Evolutionary conservation across 1,140 invertebrate genomes (phyloP), one percentile per base, ranked within the genome.

Genomic region (Tetramorium alpestre): DNA sequence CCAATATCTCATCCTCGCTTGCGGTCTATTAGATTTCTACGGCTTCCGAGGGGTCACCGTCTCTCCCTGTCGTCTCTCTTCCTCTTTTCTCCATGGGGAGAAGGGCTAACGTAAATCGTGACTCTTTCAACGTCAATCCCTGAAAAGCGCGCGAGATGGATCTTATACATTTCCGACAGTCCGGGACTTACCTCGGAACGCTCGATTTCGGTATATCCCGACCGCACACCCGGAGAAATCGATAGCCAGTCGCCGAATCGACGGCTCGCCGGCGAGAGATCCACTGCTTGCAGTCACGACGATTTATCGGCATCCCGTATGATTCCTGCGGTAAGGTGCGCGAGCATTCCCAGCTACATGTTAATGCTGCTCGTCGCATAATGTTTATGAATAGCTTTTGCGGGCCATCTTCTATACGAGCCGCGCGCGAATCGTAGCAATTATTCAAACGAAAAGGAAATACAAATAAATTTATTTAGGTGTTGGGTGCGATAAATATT

Each of bases 21-120:
- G 91, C 86, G 90, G 91, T 94, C 92, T 94, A 94, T 94, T 94
- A 93, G 92, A 93, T 94, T 94, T 93, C 91, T 91, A 93, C 91
- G 88, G 87, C 86, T 94, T 92, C 89, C 77, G 89, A 88, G 77
- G 88, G 91, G 86, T 85, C 87, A 87, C 90, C 88, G 76, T 70
- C 60, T 85, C 76, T 64, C 76, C 64, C 33, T 75, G 49, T 78
- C 65, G 75, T 44, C 54, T 70, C 80, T 76, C 41, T 56, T 54
- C 44, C 33, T 62, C 58, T n/a, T 64, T n/a, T 89, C 56, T 38
- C 67, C 51, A 5, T 25, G 75, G 33, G 86, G 75, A 86, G 89
- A 88, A 88, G 77, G 88, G 62, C 51, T 41, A 73, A 87, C 90
- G 86, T 90, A 91, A 91, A 91, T 87, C 91, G 91, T 72, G 82